Evolutionary conservation across 2,888 invertebrate species (phyloP).

Genomic region (Oxystoma pomonae): DNA sequence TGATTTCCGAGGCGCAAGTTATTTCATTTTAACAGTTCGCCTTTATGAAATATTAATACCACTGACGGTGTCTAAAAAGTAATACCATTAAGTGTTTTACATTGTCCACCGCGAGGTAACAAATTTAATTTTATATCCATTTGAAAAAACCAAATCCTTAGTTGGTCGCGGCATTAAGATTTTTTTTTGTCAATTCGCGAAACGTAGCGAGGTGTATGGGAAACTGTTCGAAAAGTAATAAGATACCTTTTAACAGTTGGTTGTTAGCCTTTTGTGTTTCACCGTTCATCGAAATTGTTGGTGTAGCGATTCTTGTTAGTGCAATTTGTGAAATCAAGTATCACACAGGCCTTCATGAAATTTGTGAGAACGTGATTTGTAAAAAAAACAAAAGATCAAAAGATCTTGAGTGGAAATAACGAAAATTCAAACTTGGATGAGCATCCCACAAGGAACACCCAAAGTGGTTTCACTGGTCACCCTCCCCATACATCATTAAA

Average conservation of each 20-base stretch:
- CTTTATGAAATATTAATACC: slow-evolving; percentile 41
- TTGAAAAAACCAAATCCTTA: neutral
- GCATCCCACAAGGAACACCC: no score
- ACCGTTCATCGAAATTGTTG: neutral
- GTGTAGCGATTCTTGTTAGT: no score
- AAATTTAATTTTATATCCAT: neutral
- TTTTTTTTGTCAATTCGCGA: neutral
- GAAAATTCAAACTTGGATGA: no score
- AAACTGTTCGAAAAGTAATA: neutral
- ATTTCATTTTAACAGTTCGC: slow-evolving; percentile 31
- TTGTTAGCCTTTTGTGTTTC: neutral
- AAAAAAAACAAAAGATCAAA: no score
- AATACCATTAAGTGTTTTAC: slow-evolving; percentile 44
- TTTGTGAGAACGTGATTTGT: no score
- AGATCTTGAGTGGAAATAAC: no score
- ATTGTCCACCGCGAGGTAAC: slow-evolving; percentile 15
- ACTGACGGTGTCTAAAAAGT: slow-evolving; percentile 35
- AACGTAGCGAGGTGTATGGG: neutral
- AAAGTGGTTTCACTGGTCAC: no score
- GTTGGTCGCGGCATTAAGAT: neutral
- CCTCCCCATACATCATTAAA: no score
- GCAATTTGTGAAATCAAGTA: no score
- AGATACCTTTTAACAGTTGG: neutral
- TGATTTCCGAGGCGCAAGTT: slow-evolving; percentile 20
- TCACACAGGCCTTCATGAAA: no score